Evolutionary conservation across 2,797 vertebrate genomes (phyloP), one percentile per base, ranked within the genome.

Genomic region (Trachurus trachurus): DNA sequence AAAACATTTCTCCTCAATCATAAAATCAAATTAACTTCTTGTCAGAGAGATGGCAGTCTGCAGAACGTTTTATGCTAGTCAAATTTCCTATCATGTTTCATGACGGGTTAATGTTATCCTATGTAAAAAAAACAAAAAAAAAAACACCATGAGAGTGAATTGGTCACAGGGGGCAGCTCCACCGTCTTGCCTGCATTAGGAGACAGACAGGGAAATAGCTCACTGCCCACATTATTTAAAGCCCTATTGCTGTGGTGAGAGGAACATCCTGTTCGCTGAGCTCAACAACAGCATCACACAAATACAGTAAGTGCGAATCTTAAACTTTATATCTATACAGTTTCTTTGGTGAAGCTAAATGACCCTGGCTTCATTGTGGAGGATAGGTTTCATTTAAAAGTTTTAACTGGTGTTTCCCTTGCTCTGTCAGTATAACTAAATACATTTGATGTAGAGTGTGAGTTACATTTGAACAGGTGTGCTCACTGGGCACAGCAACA

Each of bases 201-300:
- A 87, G 76, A 72, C 57, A 70, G 78, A 66, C 72, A 10, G 71
- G 66, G 57, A 71, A 87, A 90, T 87, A 89, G 89, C 79, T 71
- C 40, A 45, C 90, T 92, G 72, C 54, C 75, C 74, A 75, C 83
- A 84, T 83, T 91, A 90, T 92, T 90, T 94, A 95, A 93, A 94
- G 85, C 61, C 60, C 62, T 73, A 37, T 65, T 63, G 77, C 78
- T 42, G 78, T 50, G 58, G 65, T 59, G 78, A 76, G 60, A 74
- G 81, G 71, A 69, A 71, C 68, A 67, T 72, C 61, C 74, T 54
- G 80, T 70, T 58, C 76, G 57, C 67, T 84, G 82, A 76, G 69
- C 83, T 84, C 78, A 62, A 53, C 80, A 78, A 13, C 71, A 56
- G 40, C 78, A 86, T 76, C 85, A 79, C 68, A 64, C 47, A 72